Evolutionary conservation across 2,888 invertebrate species (phyloP).

Genomic region (Serrognathus titanus): DNA sequence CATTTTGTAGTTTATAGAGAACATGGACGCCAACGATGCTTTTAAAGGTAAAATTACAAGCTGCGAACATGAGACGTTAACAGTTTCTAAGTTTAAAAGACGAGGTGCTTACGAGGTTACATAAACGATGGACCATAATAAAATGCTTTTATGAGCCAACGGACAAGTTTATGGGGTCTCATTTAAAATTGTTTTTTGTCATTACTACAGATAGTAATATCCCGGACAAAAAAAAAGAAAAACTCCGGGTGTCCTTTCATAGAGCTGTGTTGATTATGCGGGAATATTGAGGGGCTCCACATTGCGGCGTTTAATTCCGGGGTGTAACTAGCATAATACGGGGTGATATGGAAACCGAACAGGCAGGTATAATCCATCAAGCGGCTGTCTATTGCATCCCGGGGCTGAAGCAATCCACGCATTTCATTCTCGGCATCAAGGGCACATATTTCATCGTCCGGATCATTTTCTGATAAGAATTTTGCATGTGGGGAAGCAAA

Average conservation of each 20-base stretch:
- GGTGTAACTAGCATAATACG: conserved; percentile 8
- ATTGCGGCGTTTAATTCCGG: conserved; percentile 15
- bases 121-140: too few species aligned
- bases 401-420: conserved; percentile 37
- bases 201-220: background rate
- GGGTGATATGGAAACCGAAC: conserved; percentile 22
- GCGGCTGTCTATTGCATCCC: conserved; percentile 38
- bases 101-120: too few species aligned
- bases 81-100: too few species aligned
- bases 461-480: conserved; percentile 41
- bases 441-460: conserved; percentile 39
- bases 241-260: background rate
- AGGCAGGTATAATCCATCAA: conserved; percentile 37
- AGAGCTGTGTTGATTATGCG: conserved; percentile 9
- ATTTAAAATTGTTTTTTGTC: too few species aligned
- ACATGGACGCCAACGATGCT: too few species aligned
- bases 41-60: too few species aligned
- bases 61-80: too few species aligned
- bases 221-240: conserved; percentile 3
- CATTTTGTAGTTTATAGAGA: too few species aligned
- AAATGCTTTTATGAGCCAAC: too few species aligned
- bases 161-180: too few species aligned
- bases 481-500: conserved; percentile 32
- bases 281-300: conserved; percentile 17
- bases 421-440: conserved; percentile 35